phyloP scores from a whole-genome alignment of 2,113 vertebrate species.

The Scalopus aquaticus region DNA sequence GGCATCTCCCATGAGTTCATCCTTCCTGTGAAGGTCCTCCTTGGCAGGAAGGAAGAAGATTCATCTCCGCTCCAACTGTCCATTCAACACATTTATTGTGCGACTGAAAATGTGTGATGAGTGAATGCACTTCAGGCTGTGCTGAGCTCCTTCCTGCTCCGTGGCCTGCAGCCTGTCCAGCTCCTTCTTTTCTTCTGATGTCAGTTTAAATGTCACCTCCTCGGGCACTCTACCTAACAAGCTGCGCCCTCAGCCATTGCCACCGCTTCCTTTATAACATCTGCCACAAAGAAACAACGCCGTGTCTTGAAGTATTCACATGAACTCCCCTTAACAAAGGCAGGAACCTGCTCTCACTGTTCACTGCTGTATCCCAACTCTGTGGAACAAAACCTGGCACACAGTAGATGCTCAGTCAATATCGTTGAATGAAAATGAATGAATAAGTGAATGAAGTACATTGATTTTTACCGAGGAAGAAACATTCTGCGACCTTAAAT shows the following conservation, averaged over 20 bases:
- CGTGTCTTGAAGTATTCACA: not conserved
- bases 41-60: not conserved
- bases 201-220: not conserved
- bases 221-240: too few relatives aligned
- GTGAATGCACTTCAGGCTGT: not conserved
- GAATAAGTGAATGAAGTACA: not conserved
- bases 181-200: not conserved
- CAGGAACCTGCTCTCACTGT: not conserved
- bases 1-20: not conserved
- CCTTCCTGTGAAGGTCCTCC: not conserved
- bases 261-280: not conserved
- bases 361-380: not conserved
- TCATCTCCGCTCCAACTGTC: not conserved
- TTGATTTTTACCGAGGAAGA: not conserved
- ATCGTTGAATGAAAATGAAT: not conserved
- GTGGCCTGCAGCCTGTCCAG: rapidly evolving
- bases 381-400: not conserved
- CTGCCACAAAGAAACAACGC: not conserved
- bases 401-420: not conserved
- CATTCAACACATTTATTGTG: not conserved
- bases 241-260: not conserved
- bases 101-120: not conserved
- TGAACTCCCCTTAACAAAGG: not conserved
- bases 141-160: not conserved
- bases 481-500: conserved; percentile 19